Conservation (phyloP, 2,888 invertebrate genomes). For the Drosophila multiciliata region DNA sequence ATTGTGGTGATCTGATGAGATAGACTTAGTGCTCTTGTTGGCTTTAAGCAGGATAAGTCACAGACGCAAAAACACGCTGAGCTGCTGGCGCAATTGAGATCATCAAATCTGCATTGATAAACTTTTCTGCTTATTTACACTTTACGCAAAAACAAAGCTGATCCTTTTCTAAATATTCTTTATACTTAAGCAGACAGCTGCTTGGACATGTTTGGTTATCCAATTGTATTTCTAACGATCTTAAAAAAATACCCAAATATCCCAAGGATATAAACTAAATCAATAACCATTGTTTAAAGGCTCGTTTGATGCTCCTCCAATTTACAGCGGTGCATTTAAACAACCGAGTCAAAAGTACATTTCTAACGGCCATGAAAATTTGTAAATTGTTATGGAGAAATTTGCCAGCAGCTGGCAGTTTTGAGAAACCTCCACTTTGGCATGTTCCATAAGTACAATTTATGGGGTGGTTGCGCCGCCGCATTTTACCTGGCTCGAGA, state of each 20-base stretch:
- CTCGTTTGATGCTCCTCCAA: slow-evolving; percentile 33
- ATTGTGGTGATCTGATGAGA: neutral
- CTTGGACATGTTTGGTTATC: slow-evolving; percentile 33
- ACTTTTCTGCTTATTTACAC: slow-evolving; percentile 24
- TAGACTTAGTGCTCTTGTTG: slow-evolving; percentile 18
- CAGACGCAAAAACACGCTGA: neutral
- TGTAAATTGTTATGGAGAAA: slow-evolving; percentile 43
- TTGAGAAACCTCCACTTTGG: slow-evolving; percentile 38
- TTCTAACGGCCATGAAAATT: slow-evolving; percentile 68
- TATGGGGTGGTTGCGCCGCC: slow-evolving; percentile 68
- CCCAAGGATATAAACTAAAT: slow-evolving; percentile 52
- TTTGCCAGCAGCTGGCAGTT: slow-evolving; percentile 60
- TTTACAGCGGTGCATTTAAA: slow-evolving; percentile 56
- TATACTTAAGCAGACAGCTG: slow-evolving; percentile 37
- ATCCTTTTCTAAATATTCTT: slow-evolving; percentile 4
- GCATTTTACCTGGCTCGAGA: slow-evolving; percentile 72
- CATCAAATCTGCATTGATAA: neutral
- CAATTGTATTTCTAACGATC: slow-evolving; percentile 7
- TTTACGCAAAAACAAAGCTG: neutral
- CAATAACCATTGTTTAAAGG: slow-evolving; percentile 46
- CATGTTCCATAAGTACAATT: slow-evolving; percentile 18
- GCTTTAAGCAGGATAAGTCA: slow-evolving; percentile 32
- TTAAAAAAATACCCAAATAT: slow-evolving; percentile 17
- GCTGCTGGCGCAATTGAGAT: neutral
- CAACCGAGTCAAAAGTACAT: slow-evolving; percentile 33